Evolutionary conservation across 2,888 invertebrate genomes (phyloP), one percentile per base, ranked within the genome.

Genomic region (Vandiemenella viatica): DNA sequence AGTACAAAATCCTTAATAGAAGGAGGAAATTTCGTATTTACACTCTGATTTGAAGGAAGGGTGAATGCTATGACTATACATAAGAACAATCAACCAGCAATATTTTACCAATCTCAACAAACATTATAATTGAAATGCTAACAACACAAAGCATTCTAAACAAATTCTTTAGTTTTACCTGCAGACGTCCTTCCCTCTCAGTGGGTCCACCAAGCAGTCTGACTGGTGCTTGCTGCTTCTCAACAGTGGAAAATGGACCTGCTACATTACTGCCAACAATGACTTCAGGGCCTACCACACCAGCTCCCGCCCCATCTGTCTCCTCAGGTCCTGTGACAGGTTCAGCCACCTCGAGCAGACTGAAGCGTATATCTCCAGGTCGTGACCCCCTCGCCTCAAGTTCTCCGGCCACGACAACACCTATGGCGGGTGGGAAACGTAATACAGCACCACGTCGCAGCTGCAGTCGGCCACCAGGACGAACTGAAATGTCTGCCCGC

Each of bases 401-500:
- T 63, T 83, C 81, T 0, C 96, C 96, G 38, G 93, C 93, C 3
- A 97, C 83, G 83, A 98, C 89, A 75, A 98, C 90, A 7, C 96
- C 95, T 48, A 97, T 83, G 19, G 90, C 80, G 1, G 93, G 87
- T 48, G 90, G 87, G 66, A 98, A 98, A 58, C 78, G 79, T 51
- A n/a, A 45, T 44, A 43, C 10, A 45, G 26, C 90, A 0, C 95
- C 95, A 0, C 90, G 83, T 51, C 87, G 82, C 3, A 98, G 71
- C 13, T 83, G 83, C 38, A 98, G 70, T 64, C 84, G 83, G 5
- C 93, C 93, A n/a, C 90, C 91, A 0, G 95, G 92, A 21, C 91
- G 62, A 26, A 97, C 82, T 62, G 89, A 95, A 43, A 98, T 93
- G 63, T 98, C 98, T 59, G 89, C 79, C 51, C 85, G 83, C 0